Evolutionary conservation across 2,797 vertebrate genomes (phyloP).

Genomic region (Propithecus deckenii): DNA sequence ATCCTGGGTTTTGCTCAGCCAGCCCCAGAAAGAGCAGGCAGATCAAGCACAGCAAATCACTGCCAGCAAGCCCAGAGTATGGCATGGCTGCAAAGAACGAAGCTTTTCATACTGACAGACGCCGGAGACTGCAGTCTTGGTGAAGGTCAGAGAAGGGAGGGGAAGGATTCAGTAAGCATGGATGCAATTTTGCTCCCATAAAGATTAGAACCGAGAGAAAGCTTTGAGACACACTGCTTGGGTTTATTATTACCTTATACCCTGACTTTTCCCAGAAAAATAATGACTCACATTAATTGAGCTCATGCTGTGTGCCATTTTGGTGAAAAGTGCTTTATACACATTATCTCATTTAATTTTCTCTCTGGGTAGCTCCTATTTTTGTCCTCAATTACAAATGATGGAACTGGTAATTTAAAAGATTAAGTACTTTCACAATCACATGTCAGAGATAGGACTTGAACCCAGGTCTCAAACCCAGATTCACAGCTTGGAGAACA

Average conservation of each 20-base stretch:
- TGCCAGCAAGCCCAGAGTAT: not conserved
- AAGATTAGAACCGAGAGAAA: not conserved
- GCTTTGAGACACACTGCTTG: not conserved
- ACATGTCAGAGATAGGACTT: not conserved
- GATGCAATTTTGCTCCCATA: not conserved
- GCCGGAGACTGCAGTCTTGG: not conserved
- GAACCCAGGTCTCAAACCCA: not conserved
- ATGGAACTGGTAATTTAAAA: not conserved
- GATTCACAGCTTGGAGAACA: not conserved
- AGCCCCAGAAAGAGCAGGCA: not conserved
- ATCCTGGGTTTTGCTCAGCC: not conserved
- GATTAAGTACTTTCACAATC: not conserved
- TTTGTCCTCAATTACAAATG: not conserved
- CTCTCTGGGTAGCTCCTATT: not conserved
- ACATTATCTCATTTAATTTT: constrained; percentile 34
- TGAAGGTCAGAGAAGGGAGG: not conserved
- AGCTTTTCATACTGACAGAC: not conserved
- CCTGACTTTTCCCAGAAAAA: not conserved
- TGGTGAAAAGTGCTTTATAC: not conserved
- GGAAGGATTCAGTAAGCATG: not conserved
- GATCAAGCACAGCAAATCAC: not conserved
- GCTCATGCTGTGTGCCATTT: not conserved
- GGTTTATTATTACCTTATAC: not conserved
- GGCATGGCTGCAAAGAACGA: not conserved
- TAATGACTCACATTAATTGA: not conserved